Evolutionary conservation across 23 tunicate genomes (phyloP), one percentile per base, ranked within the genome.

Genomic region (Ciona savignyi): DNA sequence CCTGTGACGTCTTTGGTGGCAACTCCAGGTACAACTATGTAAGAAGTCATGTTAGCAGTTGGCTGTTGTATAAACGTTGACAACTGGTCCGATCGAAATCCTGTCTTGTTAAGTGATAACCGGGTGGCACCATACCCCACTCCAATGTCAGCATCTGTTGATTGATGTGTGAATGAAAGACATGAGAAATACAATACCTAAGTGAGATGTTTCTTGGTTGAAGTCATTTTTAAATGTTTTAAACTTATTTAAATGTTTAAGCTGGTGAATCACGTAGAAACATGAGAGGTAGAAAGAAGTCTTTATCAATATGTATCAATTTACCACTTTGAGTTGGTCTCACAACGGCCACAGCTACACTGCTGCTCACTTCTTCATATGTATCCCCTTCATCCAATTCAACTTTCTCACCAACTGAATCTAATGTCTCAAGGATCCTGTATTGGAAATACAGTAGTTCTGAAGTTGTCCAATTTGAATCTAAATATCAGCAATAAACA

Each of bases 71-170:
- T 4, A 60, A 74, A 74, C 1, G 78, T 74, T 3, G 27, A 42
- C 3, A 74, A 23, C 49, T 74, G 78, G 26, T 74, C 78, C 1
- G 78, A 74, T 60, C 78, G 27, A 26, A 74, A 74, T 19, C 78
- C 78, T 11, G 31, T 63, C 25, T 60, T 51, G 2, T 29, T 29
- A 1, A 22, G 27, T 22, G 78, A 61, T 21, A 61, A 3, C 0
- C 27, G 23, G 9, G 33, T 19, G 2, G 32, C 51, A 28, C 28
- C 69, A 60, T 62, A 74, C 15, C 78, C 78, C 4, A 74, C 29
- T n/a, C 69, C 78, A 1, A 23, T 22, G 11, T 74, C 33, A 0
- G 69, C 69, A 27, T 61, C 78, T 9, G 56, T 4, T 2, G n/a
- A n/a, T n/a, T n/a, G n/a, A n/a, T n/a, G n/a, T n/a, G n/a, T n/a